Evolutionary conservation across 2,113 vertebrate species (phyloP).

Genomic region (Lamprotornis superbus): DNA sequence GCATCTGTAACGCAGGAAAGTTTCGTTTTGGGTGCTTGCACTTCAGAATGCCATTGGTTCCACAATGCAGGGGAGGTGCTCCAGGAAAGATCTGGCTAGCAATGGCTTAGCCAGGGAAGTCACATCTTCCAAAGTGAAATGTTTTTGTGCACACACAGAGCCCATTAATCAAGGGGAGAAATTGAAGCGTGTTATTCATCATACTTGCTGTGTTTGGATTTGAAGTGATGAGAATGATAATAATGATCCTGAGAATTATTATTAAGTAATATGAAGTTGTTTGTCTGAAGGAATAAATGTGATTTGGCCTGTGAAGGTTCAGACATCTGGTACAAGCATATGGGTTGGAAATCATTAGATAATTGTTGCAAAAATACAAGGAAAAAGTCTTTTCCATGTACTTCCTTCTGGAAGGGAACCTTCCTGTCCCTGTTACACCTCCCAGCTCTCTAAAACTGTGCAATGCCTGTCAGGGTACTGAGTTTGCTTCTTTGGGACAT

Average conservation of each 20-base stretch:
- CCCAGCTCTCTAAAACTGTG: not conserved
- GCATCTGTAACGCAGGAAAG: not conserved
- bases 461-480: not conserved
- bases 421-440: not conserved
- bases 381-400: not conserved
- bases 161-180: not conserved
- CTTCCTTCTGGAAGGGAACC: not conserved
- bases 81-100: not conserved
- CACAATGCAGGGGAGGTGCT: not conserved
- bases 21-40: not conserved
- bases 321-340: constrained; percentile 60
- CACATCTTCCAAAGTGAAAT: not conserved
- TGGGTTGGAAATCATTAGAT: constrained; percentile 50
- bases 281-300: not conserved
- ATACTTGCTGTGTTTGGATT: constrained; percentile 22
- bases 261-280: constrained; percentile 24
- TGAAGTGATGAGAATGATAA: constrained; percentile 24
- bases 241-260: constrained; percentile 9
- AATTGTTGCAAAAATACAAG: constrained; percentile 33
- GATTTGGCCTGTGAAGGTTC: constrained; percentile 15
- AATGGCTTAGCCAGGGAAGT: not conserved
- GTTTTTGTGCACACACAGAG: not conserved
- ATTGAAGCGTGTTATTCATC: not conserved
- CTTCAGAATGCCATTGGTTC: not conserved
- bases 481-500: not conserved